Evolutionary conservation across 1,140 invertebrate genomes (phyloP).

Genomic region (Plodia interpunctella): DNA sequence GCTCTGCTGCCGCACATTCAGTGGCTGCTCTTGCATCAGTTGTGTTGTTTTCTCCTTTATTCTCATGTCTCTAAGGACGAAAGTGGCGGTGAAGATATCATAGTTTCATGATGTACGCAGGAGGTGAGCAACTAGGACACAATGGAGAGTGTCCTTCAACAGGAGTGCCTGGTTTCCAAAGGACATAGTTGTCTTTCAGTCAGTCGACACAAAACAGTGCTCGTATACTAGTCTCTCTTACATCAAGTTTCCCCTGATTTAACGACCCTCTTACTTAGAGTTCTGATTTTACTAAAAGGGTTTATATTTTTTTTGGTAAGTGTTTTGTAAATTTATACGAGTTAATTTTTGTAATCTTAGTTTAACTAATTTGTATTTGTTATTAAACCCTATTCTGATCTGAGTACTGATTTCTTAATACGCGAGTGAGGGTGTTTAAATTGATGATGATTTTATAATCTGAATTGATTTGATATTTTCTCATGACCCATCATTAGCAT

Average conservation of each 20-base stretch:
- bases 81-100: conserved; percentile 1
- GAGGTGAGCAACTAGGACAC: conserved; percentile 61
- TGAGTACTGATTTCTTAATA: too few relatives aligned
- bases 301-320: too few relatives aligned
- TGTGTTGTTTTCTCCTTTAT: conserved; percentile 33
- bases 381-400: too few relatives aligned
- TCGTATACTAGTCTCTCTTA: conserved; percentile 25
- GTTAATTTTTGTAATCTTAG: too few relatives aligned
- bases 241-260: background rate
- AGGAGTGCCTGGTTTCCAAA: conserved; percentile 38
- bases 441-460: too few relatives aligned
- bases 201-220: conserved; percentile 33
- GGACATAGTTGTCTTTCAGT: conserved; percentile 65
- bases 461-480: too few relatives aligned
- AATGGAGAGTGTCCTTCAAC: conserved; percentile 65
- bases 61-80: conserved; percentile 19
- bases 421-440: too few relatives aligned
- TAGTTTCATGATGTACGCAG: conserved; percentile 20
- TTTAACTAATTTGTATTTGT: too few relatives aligned
- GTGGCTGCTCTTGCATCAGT: conserved; percentile 42
- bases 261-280: too few relatives aligned
- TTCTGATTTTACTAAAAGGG: too few relatives aligned
- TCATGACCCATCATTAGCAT: too few relatives aligned
- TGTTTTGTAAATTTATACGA: too few relatives aligned
- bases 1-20: conserved; percentile 53